Percentiles rank a stretch among this genome's conserved stretches.
phyloP scores from a whole-genome alignment of 2,888 invertebrate genomes.

The Eudemis profundana region DNA sequence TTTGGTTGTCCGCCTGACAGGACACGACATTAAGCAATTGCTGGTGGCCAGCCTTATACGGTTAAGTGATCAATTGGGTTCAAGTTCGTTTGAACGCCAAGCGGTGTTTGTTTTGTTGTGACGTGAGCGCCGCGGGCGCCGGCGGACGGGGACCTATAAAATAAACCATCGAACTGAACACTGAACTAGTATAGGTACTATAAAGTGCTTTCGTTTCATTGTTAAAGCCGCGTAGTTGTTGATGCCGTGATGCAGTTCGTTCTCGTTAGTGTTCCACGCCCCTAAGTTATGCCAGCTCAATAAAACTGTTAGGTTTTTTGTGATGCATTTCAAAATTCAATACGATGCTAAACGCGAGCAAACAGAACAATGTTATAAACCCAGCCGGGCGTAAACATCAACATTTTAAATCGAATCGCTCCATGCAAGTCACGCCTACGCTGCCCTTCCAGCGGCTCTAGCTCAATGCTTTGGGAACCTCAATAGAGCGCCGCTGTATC shows the following conservation, averaged over 20 bases:
- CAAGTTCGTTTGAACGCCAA: slow-evolving; percentile 69
- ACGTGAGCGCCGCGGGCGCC: slow-evolving; percentile 73
- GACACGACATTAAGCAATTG: slow-evolving; percentile 58
- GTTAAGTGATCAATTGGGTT: slow-evolving; percentile 65
- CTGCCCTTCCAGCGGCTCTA: slow-evolving; percentile 55
- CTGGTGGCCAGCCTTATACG: slow-evolving; percentile 58
- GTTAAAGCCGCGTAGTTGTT: slow-evolving; percentile 10
- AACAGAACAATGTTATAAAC: slow-evolving; percentile 28
- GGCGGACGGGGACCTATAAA: slow-evolving; percentile 49
- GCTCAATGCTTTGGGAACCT: slow-evolving; percentile 53
- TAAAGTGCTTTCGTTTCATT: slow-evolving; percentile 10
- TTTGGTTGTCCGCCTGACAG: slow-evolving; percentile 57
- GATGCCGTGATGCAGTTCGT: not conserved
- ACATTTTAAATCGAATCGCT: slow-evolving; percentile 42
- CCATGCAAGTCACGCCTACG: slow-evolving; percentile 48
- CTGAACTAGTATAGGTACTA: slow-evolving; percentile 16
- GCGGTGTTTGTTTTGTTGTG: slow-evolving; percentile 74
- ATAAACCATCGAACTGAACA: slow-evolving; percentile 38
- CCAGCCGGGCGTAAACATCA: slow-evolving; percentile 35
- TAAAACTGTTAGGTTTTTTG: slow-evolving; percentile 20
- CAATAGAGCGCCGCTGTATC: slow-evolving; percentile 64
- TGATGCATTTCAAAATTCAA: slow-evolving; percentile 20
- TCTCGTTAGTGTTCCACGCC: slow-evolving; percentile 6
- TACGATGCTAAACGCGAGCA: not conserved
- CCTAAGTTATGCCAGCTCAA: not conserved